phyloP scores from a whole-genome alignment of 1,140 invertebrate species.

The Drosophila subpulchrella region DNA sequence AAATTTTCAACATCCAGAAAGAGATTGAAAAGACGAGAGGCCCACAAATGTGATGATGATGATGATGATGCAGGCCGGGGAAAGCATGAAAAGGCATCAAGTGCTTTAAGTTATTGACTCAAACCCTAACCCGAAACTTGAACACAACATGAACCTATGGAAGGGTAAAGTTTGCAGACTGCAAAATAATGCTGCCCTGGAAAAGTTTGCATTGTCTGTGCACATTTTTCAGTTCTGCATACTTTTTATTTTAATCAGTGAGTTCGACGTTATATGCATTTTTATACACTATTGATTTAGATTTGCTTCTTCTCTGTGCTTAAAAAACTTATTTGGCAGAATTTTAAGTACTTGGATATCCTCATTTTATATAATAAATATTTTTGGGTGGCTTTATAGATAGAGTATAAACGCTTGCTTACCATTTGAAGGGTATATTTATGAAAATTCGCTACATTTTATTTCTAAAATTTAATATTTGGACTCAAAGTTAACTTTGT shows the following conservation, averaged over 20 bases:
- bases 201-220: slow-evolving; percentile 52
- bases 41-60: slow-evolving; percentile 7
- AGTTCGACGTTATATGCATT: background rate
- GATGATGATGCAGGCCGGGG: slow-evolving; percentile 20
- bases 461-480: background rate
- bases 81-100: slow-evolving; percentile 34
- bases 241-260: slow-evolving; percentile 11
- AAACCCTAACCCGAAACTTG: slow-evolving; percentile 47
- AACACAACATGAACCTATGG: slow-evolving; percentile 20
- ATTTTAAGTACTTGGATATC: too few species aligned
- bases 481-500: background rate
- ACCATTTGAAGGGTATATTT: background rate
- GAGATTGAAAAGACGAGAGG: slow-evolving; percentile 12
- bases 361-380: too few species aligned
- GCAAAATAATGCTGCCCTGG: slow-evolving; percentile 58
- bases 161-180: slow-evolving; percentile 65
- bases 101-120: slow-evolving; percentile 76
- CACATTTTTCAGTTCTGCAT: slow-evolving; percentile 24
- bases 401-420: too few species aligned
- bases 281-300: slow-evolving; percentile 1
- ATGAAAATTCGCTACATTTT: background rate
- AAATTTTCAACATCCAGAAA: slow-evolving; percentile 48
- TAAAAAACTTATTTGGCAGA: too few species aligned
- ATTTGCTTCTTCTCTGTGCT: background rate
- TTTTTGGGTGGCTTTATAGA: too few species aligned